Evolutionary conservation across 92 coral and sea anemone genomes (phyloP).

Genomic region (Parazoanthus darwini): DNA sequence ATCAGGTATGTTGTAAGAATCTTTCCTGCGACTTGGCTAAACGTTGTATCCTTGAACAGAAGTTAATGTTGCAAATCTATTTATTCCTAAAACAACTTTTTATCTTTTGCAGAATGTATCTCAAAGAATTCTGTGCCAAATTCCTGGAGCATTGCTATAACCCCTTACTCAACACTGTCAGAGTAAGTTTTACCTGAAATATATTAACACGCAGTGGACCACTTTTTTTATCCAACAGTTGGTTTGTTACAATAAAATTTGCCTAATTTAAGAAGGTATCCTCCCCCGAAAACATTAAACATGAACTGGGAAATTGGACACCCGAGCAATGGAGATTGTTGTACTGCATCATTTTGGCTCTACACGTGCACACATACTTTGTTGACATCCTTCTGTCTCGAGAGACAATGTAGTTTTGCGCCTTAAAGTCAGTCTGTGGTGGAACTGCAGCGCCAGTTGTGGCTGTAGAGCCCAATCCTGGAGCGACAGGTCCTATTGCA

Average conservation of each 20-base stretch:
- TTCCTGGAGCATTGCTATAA: slow-evolving; percentile 90
- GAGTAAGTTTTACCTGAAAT: slow-evolving; percentile 59
- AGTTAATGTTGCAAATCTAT: background rate
- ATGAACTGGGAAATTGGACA: no score
- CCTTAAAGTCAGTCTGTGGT: no score
- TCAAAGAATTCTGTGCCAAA: slow-evolving; percentile 82
- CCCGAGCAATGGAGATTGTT: no score
- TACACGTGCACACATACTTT: no score
- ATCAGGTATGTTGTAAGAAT: slow-evolving; percentile 65
- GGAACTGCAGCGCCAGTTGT: no score
- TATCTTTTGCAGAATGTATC: slow-evolving; percentile 67
- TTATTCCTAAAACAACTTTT: background rate
- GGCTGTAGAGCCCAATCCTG: no score
- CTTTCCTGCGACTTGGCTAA: background rate
- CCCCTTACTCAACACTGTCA: slow-evolving; percentile 76
- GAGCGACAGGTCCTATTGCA: no score
- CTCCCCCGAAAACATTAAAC: no score
- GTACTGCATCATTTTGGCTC: no score
- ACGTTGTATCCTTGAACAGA: no score
- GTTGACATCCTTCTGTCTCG: no score
- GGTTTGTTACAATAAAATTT: background rate
- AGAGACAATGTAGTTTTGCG: no score
- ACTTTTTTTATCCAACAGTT: background rate
- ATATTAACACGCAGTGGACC: background rate
- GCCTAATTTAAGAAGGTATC: background rate